Evolutionary conservation across 2,888 invertebrate genomes (phyloP).

Genomic region (Meiosimyza platycephala): DNA sequence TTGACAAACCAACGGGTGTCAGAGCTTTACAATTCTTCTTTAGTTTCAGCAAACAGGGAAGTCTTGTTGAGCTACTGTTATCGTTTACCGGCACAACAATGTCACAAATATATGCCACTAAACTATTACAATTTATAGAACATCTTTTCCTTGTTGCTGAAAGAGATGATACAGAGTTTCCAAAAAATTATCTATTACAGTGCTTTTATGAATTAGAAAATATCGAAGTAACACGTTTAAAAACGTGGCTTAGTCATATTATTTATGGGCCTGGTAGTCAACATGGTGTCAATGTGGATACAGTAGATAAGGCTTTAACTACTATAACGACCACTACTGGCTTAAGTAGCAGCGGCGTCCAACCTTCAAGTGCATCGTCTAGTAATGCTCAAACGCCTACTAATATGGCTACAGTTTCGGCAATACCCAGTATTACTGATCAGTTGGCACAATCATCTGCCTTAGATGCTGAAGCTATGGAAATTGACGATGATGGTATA

Average conservation of each 20-base stretch:
- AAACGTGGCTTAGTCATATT: slow-evolving; percentile 75
- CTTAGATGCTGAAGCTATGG: slow-evolving; percentile 64
- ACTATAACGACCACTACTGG: slow-evolving; percentile 42
- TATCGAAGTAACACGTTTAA: slow-evolving; percentile 74
- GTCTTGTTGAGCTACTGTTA: slow-evolving; percentile 82
- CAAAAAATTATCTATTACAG: slow-evolving; percentile 75
- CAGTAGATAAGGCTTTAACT: slow-evolving; percentile 42
- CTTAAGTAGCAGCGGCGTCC: slow-evolving; percentile 49
- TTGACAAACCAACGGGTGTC: slow-evolving; percentile 85
- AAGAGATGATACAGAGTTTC: slow-evolving; percentile 73
- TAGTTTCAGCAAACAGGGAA: slow-evolving; percentile 73
- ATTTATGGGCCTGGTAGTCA: slow-evolving; percentile 70
- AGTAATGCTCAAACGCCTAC: slow-evolving; percentile 70
- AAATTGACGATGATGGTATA: slow-evolving; percentile 65
- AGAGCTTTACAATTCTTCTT: slow-evolving; percentile 87
- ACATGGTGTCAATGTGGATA: slow-evolving; percentile 40
- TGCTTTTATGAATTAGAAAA: slow-evolving; percentile 76
- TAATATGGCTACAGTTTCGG: slow-evolving; percentile 67
- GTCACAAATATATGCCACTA: slow-evolving; percentile 78
- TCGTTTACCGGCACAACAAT: slow-evolving; percentile 82
- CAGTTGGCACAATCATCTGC: slow-evolving; percentile 59
- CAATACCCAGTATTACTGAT: slow-evolving; percentile 66
- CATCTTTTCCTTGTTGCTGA: slow-evolving; percentile 76
- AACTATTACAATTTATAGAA: slow-evolving; percentile 84
- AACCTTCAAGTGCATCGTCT: slow-evolving; percentile 67